Percentiles rank a stretch among this genome's conserved stretches.
These are phyloP conservation scores for Andrena haemorrhoa DNA, from an alignment of 2,888 invertebrate genomes.

Conservation along the genomic window DNA sequence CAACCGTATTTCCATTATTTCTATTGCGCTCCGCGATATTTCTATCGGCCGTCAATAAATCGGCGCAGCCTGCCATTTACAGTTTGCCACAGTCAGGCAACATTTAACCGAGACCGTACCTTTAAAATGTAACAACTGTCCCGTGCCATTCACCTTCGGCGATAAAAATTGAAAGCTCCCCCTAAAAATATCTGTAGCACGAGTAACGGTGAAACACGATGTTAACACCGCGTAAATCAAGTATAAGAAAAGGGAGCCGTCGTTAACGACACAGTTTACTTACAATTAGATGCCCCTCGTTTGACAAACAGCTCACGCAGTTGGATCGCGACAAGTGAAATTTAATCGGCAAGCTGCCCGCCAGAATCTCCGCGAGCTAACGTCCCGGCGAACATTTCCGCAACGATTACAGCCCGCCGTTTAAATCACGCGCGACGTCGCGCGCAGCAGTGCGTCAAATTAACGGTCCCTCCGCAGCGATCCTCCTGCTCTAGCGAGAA, in stretches of 20 bases:
- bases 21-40: no score
- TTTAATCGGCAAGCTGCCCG: constrained; percentile 8
- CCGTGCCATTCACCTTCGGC: no score
- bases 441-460: constrained; percentile 17
- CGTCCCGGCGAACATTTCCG: constrained; percentile 33
- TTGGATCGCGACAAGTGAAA: constrained; percentile 22
- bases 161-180: no score
- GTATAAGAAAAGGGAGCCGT: not conserved
- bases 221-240: no score
- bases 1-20: not conserved
- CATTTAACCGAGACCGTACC: no score
- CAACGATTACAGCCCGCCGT: constrained; percentile 40
- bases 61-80: no score
- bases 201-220: no score
- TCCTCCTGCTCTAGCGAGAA: constrained; percentile 73
- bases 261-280: not conserved
- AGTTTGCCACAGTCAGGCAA: no score
- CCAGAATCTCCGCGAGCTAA: not conserved
- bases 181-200: no score
- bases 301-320: no score
- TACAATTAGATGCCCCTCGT: not conserved
- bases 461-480: constrained; percentile 53
- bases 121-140: no score
- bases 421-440: constrained; percentile 50
- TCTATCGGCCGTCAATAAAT: no score